Base-by-base conservation (phyloP, 2,113 vertebrate species). In the Sphyrna mokarran region DNA sequence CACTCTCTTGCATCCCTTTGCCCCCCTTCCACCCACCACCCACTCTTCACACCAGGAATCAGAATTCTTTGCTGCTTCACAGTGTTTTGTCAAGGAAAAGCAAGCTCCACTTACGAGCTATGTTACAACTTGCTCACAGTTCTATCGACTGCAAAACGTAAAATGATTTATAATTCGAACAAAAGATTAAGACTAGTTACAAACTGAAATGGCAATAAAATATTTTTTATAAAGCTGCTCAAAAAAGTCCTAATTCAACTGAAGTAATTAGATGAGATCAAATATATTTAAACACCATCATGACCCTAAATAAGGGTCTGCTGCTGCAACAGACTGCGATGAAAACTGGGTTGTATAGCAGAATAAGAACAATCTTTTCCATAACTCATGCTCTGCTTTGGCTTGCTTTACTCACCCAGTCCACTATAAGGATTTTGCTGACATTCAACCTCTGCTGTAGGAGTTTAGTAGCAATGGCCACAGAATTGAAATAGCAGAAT, bases 401-500 rank as follows among this genome's bases (percentile, higher is more conserved):
- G 43, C 6, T 16, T 48, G 37, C 2, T 48, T 95, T 48, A 98
- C 99, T 98, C 97, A 99, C 99, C 99, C 99, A 99, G 97, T 99
- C 99, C 96, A 99, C 98, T 0, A 99, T 99, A 96, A 99, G 98
- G 97, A 99, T 98, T 98, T 99, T 99, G 97, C 98, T 99, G 97
- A 99, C 98, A 0, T 98, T 99, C 96, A 99, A 97, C 96, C 98
- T 98, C 97, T 99, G 99, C 97, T 99, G 99, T 95, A 99, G 97
- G 94, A 99, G 98, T 96, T 99, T 99, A 95, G 99, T 98, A 96
- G 99, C 98, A 0, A 99, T 99, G 95, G 99, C 99, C 93, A 99
- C 99, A 0, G 99, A 99, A 97, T 99, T 99, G 97, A 99, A 99
- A 97, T 99, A 99, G 98, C 99, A 99, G 97, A 99, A 99, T n/a